phyloP scores from a whole-genome alignment of 2,888 invertebrate genomes.

The Hypomecis punctinalis region DNA sequence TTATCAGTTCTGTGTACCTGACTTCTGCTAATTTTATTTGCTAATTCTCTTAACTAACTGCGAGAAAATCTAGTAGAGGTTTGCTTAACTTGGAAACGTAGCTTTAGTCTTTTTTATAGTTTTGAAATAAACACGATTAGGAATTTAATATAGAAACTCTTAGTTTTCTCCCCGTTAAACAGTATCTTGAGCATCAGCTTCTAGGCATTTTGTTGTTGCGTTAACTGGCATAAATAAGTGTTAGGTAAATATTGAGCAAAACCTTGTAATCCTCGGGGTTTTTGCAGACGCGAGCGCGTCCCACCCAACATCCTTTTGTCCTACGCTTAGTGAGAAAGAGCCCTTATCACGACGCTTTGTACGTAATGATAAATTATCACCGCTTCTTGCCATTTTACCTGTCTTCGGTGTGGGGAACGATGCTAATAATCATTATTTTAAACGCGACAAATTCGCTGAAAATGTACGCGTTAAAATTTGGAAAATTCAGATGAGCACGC shows the following conservation, averaged over 20 bases:
- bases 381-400: slow-evolving; percentile 47
- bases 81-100: background rate
- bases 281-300: slow-evolving; percentile 55
- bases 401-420: slow-evolving; percentile 42
- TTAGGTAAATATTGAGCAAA: slow-evolving; percentile 75
- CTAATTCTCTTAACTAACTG: too few species aligned
- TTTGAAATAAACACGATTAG: background rate
- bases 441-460: slow-evolving; percentile 38
- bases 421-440: slow-evolving; percentile 43
- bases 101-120: background rate
- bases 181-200: slow-evolving; percentile 44
- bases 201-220: slow-evolving; percentile 45
- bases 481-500: slow-evolving; percentile 31
- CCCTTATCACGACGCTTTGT: slow-evolving; percentile 70
- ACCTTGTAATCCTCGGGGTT: slow-evolving; percentile 71
- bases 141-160: too few species aligned
- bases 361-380: slow-evolving; percentile 69
- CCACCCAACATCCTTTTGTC: slow-evolving; percentile 62
- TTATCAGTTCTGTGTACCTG: too few species aligned
- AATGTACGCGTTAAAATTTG: slow-evolving; percentile 32
- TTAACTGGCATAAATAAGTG: slow-evolving; percentile 58
- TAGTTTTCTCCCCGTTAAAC: background rate
- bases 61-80: too few species aligned
- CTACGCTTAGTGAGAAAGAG: slow-evolving; percentile 58
- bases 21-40: too few species aligned